Evolutionary conservation across 53 echinoderm and acorn worm species (phyloP).

Genomic region (Temnopleurus reevesii): DNA sequence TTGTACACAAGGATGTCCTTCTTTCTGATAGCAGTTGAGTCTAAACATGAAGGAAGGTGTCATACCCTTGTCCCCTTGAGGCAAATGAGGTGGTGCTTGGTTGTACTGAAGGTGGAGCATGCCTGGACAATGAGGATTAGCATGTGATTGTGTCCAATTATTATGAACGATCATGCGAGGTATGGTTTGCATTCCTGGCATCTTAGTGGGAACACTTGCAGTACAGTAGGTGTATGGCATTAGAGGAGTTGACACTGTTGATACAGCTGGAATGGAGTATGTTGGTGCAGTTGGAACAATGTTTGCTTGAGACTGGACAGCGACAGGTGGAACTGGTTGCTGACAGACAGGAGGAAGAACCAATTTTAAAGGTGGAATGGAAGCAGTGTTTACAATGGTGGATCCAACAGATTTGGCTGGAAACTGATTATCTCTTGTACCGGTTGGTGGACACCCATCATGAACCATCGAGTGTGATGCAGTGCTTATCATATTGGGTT

Average conservation of each 20-base stretch:
- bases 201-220: neutral
- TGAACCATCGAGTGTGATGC: too few relatives aligned
- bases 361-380: neutral
- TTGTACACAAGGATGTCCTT: neutral
- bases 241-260: neutral
- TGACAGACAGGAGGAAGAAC: neutral
- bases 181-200: neutral
- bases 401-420: too few relatives aligned
- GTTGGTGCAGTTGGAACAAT: neutral
- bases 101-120: conserved; percentile 33
- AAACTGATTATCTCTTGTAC: too few relatives aligned
- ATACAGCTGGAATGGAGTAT: neutral
- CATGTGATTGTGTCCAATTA: neutral
- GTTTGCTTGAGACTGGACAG: neutral
- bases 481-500: too few relatives aligned
- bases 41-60: neutral
- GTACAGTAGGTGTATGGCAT: neutral
- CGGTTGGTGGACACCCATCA: too few relatives aligned
- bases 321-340: too few relatives aligned
- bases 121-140: neutral
- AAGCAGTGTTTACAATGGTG: neutral
- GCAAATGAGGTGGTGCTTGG: neutral
- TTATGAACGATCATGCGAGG: neutral
- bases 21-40: neutral
- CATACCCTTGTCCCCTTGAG: neutral